Evolutionary conservation across 2,888 invertebrate species (phyloP).

Genomic region (Nephrotoma guestfalica): DNA sequence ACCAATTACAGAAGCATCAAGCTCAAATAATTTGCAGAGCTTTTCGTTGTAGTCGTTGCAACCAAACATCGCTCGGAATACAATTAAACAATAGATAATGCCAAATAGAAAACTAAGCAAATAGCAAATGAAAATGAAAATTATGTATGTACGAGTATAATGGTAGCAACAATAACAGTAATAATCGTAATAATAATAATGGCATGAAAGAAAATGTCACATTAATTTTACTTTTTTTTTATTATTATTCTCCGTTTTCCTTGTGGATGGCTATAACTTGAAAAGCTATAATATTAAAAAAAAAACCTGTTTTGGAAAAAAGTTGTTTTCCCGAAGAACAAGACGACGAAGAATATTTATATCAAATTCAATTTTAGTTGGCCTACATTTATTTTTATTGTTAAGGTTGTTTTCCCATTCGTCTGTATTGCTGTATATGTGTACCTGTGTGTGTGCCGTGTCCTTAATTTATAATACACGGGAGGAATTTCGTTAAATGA

Average conservation of each 20-base stretch:
- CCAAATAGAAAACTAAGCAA: neutral
- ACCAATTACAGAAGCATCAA: too few relatives aligned
- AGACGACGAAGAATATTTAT: neutral
- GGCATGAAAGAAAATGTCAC: neutral
- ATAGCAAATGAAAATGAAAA: neutral
- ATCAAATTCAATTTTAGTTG: neutral
- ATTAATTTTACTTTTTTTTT: neutral
- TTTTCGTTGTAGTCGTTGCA: too few relatives aligned
- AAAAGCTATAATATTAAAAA: neutral
- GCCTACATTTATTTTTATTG: neutral
- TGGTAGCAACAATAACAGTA: neutral
- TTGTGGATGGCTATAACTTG: neutral
- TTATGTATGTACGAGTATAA: neutral
- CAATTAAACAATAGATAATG: neutral
- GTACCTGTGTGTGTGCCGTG: neutral
- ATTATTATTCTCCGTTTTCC: neutral
- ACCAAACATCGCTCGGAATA: neutral
- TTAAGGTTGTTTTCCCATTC: neutral
- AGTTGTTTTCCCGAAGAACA: neutral
- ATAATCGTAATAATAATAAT: neutral
- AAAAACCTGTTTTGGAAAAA: neutral
- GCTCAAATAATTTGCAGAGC: too few relatives aligned
- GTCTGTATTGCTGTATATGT: neutral
- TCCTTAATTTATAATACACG: neutral
- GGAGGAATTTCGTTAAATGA: neutral